phyloP scores from a whole-genome alignment of 2,888 invertebrate species.

The Caenorhabditis afra region DNA sequence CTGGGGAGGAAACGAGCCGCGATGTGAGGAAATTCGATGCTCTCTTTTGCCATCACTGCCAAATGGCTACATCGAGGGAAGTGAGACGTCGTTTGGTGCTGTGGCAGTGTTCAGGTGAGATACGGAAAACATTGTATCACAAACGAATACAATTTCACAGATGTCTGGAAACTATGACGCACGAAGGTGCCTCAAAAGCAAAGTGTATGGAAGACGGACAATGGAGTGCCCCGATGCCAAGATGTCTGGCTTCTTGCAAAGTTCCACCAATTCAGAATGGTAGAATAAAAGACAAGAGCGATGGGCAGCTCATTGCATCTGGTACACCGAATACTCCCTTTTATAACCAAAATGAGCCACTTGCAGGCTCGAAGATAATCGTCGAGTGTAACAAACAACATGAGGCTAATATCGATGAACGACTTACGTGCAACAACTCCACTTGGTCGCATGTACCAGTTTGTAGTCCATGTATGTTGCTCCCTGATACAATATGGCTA shows the following conservation, averaged over 20 bases:
- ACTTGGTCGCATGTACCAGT: conserved; percentile 82
- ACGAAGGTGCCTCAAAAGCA: conserved; percentile 83
- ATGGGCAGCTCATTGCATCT: conserved; percentile 82
- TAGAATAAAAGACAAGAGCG: conserved; percentile 79
- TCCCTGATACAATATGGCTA: not conserved
- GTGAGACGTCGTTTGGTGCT: conserved; percentile 91
- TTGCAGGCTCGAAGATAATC: conserved; percentile 85
- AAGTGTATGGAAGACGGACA: conserved; percentile 92
- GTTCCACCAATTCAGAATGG: conserved; percentile 76
- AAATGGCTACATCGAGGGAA: conserved; percentile 90
- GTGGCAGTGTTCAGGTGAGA: conserved; percentile 78
- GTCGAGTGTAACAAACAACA: conserved; percentile 88
- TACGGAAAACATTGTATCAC: not conserved
- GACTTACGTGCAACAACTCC: conserved; percentile 81
- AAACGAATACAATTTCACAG: conserved; percentile 85
- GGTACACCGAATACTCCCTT: too few relatives aligned
- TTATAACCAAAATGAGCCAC: too few relatives aligned
- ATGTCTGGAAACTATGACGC: conserved; percentile 86
- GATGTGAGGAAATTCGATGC: conserved; percentile 98
- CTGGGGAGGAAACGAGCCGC: conserved; percentile 94
- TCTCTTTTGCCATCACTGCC: conserved; percentile 93
- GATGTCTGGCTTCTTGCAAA: conserved; percentile 92
- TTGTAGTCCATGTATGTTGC: conserved; percentile 81
- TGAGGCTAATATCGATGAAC: conserved; percentile 73
- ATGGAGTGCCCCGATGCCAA: conserved; percentile 94